These are phyloP conservation scores for Heptranchias perlo DNA, from an alignment of 2,113 vertebrate species.

Conservation along the genomic window DNA sequence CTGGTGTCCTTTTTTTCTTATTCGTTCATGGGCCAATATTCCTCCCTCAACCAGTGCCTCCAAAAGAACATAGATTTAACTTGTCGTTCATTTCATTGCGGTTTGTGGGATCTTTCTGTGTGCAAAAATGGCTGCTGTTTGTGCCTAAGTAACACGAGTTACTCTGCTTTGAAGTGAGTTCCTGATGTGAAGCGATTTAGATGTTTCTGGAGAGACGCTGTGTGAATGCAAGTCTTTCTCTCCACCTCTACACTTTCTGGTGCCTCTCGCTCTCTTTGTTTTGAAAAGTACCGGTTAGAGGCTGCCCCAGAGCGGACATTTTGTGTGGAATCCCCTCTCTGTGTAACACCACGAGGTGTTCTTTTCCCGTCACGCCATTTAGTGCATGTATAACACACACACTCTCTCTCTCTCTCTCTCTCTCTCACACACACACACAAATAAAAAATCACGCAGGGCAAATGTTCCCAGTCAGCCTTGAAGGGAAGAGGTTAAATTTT, in stretches of 20 bases:
- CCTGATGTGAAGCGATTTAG: background rate
- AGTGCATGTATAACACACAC: background rate
- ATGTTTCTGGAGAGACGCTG: background rate
- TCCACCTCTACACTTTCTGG: background rate
- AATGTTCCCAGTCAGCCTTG: background rate
- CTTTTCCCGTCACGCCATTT: too few species aligned
- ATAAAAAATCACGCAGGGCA: background rate
- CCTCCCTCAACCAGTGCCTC: too few species aligned
- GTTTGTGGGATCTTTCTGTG: background rate
- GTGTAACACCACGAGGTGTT: background rate
- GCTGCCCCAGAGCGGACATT: background rate
- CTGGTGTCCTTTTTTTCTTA: too few species aligned
- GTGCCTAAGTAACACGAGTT: too few species aligned
- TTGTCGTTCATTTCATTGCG: background rate
- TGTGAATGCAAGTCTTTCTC: background rate
- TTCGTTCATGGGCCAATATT: background rate
- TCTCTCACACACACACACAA: background rate
- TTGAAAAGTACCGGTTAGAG: background rate
- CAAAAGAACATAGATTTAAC: background rate
- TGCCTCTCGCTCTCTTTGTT: background rate
- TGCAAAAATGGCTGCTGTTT: too few species aligned
- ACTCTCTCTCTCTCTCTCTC: too few species aligned
- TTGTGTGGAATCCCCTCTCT: background rate
- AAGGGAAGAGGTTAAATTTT: background rate
- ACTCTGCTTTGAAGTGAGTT: background rate